Percentiles rank a stretch among this genome's conserved stretches.
phyloP scores from a whole-genome alignment of 64 coral and sea anemone genomes.

The Astreopora myriophthalma region DNA sequence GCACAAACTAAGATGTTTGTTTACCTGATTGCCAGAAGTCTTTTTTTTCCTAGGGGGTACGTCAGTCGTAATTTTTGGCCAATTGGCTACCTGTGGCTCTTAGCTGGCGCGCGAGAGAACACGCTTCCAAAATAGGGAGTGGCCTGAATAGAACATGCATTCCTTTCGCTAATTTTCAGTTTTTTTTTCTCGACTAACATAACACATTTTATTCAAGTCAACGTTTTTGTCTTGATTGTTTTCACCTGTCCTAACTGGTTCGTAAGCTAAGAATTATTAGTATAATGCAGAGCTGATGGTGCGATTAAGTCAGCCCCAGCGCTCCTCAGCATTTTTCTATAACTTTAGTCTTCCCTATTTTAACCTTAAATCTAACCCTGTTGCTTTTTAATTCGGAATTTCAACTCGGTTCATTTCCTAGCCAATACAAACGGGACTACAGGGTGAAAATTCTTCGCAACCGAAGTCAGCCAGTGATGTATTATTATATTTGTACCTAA shows the following conservation, averaged over 20 bases:
- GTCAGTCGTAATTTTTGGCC: not conserved
- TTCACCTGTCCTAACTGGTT: not conserved
- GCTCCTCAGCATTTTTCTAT: too few relatives aligned
- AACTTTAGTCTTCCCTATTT: not conserved
- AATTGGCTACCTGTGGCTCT: not conserved
- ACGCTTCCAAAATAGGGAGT: not conserved
- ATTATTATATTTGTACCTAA: not conserved
- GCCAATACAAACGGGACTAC: too few relatives aligned
- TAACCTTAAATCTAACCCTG: not conserved
- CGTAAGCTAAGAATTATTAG: not conserved
- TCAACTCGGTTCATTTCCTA: not conserved
- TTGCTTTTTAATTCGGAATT: not conserved
- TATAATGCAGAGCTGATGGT: not conserved
- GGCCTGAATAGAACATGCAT: not conserved
- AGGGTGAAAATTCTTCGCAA: too few relatives aligned
- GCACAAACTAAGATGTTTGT: not conserved
- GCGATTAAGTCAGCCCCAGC: too few relatives aligned
- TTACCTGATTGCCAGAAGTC: not conserved
- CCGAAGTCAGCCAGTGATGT: not conserved
- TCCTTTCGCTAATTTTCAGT: not conserved
- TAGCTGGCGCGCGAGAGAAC: not conserved
- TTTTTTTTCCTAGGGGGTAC: not conserved
- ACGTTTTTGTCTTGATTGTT: not conserved
- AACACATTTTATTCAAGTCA: not conserved
- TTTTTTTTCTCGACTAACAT: not conserved